Evolutionary conservation across 2,888 invertebrate species (phyloP).

Genomic region (Lasioglossum malachurum): DNA sequence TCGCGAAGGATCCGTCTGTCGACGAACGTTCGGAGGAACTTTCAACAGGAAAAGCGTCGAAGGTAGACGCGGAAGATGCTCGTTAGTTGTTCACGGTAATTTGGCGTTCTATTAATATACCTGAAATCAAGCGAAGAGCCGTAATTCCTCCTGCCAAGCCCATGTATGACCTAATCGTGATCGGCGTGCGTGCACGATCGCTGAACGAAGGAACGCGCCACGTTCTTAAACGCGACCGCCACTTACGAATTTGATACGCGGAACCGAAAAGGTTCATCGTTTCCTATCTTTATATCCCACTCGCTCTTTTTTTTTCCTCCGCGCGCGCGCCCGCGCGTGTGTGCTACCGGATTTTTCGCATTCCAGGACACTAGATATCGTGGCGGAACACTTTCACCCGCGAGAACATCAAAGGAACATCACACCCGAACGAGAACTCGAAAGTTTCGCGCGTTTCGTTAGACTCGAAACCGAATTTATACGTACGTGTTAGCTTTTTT

Average conservation of each 20-base stretch:
- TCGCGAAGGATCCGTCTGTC: background rate
- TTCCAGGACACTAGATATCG: conserved; percentile 11
- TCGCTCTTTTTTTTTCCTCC: background rate
- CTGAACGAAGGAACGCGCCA: conserved; percentile 39
- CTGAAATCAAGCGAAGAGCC: conserved; percentile 78
- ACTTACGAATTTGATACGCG: conserved; percentile 6
- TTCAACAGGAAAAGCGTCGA: conserved; percentile 12
- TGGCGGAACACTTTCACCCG: conserved; percentile 26
- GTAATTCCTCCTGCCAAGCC: conserved; percentile 77
- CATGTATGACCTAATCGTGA: conserved; percentile 79
- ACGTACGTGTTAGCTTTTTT: background rate
- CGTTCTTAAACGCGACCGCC: background rate
- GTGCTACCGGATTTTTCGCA: conserved; percentile 21
- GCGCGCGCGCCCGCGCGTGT: background rate
- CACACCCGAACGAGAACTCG: background rate
- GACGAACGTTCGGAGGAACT: background rate
- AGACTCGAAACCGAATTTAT: background rate
- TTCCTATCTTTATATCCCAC: background rate
- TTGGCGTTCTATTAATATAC: conserved; percentile 79
- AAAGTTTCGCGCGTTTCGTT: background rate
- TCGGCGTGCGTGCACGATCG: conserved; percentile 36
- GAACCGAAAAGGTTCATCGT: conserved; percentile 9
- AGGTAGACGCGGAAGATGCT: conserved; percentile 62
- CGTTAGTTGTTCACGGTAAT: conserved; percentile 72
- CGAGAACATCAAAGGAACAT: conserved; percentile 6